A percentile compares a stretch with the other conserved stretches of the same genome.
phyloP scores from a whole-genome alignment of 2,113 vertebrate genomes.

The Peromyscus polionotus region DNA sequence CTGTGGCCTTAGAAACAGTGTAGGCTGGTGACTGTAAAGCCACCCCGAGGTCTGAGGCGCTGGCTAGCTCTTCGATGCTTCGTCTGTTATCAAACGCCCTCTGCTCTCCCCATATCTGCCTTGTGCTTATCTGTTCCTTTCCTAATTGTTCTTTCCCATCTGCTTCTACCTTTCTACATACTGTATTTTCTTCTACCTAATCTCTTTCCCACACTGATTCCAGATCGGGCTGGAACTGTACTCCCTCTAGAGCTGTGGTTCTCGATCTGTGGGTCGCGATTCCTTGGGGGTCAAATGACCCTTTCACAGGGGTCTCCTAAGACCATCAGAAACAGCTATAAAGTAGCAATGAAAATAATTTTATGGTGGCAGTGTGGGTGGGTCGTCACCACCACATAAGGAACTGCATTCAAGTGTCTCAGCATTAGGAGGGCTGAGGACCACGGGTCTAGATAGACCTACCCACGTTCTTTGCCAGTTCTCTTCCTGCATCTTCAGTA shows the following conservation, averaged over 20 bases:
- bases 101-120: not conserved
- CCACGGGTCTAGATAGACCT: not conserved
- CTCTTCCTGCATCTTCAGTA: not conserved
- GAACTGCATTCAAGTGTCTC: not conserved
- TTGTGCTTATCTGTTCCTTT: not conserved
- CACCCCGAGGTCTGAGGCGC: conserved; percentile 25
- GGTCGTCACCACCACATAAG: not conserved
- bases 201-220: conserved; percentile 20
- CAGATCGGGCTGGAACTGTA: not conserved
- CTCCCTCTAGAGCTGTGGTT: not conserved
- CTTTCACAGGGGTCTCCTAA: not conserved
- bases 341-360: not conserved
- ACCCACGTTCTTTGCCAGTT: conserved; percentile 23
- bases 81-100: not conserved
- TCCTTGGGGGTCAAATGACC: not conserved
- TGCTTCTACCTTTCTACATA: not conserved
- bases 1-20: not conserved
- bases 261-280: not conserved
- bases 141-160: not conserved
- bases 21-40: not conserved
- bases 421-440: not conserved
- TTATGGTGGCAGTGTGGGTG: not conserved
- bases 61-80: not conserved
- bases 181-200: not conserved
- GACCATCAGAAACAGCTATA: not conserved